Conservation (phyloP, 1,140 invertebrate genomes). For the Nixonia krombeini region DNA sequence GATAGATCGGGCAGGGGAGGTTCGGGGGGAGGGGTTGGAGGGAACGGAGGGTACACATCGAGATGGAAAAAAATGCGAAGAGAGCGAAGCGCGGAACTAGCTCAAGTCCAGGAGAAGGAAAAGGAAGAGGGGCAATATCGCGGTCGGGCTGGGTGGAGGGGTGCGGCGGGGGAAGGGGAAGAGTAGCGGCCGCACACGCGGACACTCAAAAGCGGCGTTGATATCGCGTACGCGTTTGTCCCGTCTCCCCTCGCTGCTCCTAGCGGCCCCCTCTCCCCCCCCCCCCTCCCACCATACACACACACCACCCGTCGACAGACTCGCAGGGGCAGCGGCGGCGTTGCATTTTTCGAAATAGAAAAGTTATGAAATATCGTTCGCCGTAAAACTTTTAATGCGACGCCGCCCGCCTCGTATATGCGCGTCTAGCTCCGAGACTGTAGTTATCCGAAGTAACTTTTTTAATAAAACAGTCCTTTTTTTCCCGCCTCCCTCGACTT, state of each 20-base stretch:
- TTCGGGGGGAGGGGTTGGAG: too few relatives aligned
- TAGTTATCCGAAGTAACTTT: constrained; percentile 60
- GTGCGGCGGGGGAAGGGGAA: constrained; percentile 10
- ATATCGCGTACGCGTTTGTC: constrained; percentile 23
- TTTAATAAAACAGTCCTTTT: constrained; percentile 70
- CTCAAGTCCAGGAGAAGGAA: constrained; percentile 38
- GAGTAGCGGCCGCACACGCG: constrained; percentile 31
- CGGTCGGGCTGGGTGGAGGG: constrained; percentile 23
- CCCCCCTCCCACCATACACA: too few relatives aligned
- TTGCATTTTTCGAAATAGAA: constrained; percentile 69
- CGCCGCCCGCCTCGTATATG: constrained; percentile 31
- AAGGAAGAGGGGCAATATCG: constrained; percentile 11
- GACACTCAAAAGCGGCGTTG: constrained; percentile 15
- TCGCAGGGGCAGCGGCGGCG: constrained; percentile 25
- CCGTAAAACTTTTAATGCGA: constrained; percentile 70
- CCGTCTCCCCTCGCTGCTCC: too few relatives aligned
- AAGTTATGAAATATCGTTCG: constrained; percentile 71
- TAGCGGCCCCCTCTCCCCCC: too few relatives aligned
- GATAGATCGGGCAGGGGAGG: constrained; percentile 24
- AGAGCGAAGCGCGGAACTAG: constrained; percentile 44
- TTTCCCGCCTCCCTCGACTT: constrained; percentile 23
- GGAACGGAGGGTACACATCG: constrained; percentile 24
- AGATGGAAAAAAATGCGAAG: constrained; percentile 22
- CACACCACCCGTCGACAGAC: too few relatives aligned
- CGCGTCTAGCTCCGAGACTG: constrained; percentile 33